A percentile compares a stretch with the other conserved stretches of the same genome.
These are phyloP conservation scores for Lepidostoma basale DNA, from an alignment of 1,140 invertebrate genomes.

Conservation along the genomic window DNA sequence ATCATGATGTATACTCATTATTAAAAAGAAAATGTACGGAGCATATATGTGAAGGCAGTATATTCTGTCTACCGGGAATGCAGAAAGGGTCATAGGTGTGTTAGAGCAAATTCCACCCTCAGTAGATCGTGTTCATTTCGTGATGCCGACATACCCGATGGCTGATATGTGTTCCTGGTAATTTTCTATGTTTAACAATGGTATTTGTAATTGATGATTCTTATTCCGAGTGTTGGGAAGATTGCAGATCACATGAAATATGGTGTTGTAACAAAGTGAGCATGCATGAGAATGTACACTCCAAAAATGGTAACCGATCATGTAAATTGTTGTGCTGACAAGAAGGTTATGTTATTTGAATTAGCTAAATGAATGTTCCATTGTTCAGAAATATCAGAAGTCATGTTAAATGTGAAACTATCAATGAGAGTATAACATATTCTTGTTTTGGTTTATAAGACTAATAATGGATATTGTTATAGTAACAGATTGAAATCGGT, in stretches of 20 bases:
- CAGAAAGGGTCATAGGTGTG: background rate
- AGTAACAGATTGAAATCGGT: too few relatives aligned
- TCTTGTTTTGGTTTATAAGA: too few relatives aligned
- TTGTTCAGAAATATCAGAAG: background rate
- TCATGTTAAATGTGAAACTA: too few relatives aligned
- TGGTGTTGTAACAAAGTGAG: too few relatives aligned
- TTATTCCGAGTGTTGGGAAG: too few relatives aligned
- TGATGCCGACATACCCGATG: background rate
- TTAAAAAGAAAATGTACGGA: background rate
- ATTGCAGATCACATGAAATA: too few relatives aligned
- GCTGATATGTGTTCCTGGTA: slow-evolving; percentile 1
- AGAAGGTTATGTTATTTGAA: background rate
- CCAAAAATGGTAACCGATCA: background rate
- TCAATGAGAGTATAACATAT: too few relatives aligned
- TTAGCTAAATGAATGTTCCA: background rate
- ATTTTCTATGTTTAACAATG: slow-evolving; percentile 3
- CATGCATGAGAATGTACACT: too few relatives aligned
- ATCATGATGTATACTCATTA: background rate
- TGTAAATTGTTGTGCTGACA: background rate
- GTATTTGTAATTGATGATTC: background rate
- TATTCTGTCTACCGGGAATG: background rate
- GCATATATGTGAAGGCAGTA: background rate
- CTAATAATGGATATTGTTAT: too few relatives aligned
- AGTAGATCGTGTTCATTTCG: background rate
- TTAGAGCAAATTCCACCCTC: slow-evolving; percentile 1